Base-by-base conservation (phyloP, 2,888 invertebrate species). In the Campoletis raptor region DNA sequence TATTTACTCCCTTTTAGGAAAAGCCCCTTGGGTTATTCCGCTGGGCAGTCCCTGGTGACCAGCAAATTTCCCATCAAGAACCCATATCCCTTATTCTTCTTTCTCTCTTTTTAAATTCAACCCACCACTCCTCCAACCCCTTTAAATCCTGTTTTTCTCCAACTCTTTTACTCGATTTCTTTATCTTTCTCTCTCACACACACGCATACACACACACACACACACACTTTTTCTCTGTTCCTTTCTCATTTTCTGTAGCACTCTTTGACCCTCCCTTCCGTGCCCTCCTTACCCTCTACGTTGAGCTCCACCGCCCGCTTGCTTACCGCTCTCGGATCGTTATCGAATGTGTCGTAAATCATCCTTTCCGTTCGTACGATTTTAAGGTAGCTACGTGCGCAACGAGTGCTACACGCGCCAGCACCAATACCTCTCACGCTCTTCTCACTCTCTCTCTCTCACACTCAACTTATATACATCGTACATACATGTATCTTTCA, bases 341-440 rank as follows among this genome's bases (percentile, higher is more conserved):
- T 91, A 90, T 91, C 91, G 91, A 91, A 85, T 70, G 86, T 79
- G 83, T 89, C 89, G 89, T 91, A 91, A 91, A 91, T 91, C 89
- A 89, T 86, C 83, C 85, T 85, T 85, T 79, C 82, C 86, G 87
- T 85, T 86, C 74, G 85, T 81, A 81, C 84, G 84, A 85, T 86
- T 88, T 88, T 86, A 81, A 88, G 84, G 88, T 86, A 84, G 84
- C 86, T 85, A 84, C 88, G 86, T 88, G 86, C 82, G 84, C 85
- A 83, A 83, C 82, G 77, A 83, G 81, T 83, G 77, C 78, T 83
- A 86, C 83, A 86, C 86, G 81, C 86, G 86, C 84, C 86, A 81
- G 40, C 80, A 61, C 83, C 81, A 78, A 81, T 80, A 77, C 72
- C 76, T 57, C 76, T 80, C 72, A 57, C 64, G 72, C 76, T 79